Conservation (phyloP, 37 sponge, comb jelly and placozoan genomes). For the Corticium candelabrum region DNA sequence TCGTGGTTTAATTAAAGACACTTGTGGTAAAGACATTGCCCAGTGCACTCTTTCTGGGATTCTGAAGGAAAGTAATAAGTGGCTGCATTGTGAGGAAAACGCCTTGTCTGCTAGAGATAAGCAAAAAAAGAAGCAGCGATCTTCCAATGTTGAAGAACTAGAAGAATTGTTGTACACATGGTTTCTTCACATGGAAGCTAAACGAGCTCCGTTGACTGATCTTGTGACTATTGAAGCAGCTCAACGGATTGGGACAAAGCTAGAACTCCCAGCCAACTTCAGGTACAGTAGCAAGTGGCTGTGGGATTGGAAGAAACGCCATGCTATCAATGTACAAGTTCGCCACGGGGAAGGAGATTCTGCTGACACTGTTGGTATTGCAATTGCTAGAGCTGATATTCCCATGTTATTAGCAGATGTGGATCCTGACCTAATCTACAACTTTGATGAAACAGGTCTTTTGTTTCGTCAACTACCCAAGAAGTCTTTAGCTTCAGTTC, state of each 20-base stretch:
- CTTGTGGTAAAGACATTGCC: too few relatives aligned
- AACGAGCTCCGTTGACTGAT: background rate
- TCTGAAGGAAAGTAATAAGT: too few relatives aligned
- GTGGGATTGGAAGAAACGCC: background rate
- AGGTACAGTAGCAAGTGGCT: background rate
- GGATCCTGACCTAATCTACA: background rate
- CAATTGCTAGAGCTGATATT: background rate
- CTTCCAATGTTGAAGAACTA: too few relatives aligned
- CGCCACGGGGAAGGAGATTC: background rate
- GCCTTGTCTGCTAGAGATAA: too few relatives aligned
- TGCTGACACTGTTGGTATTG: background rate
- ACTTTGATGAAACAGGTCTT: background rate
- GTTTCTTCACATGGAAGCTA: too few relatives aligned
- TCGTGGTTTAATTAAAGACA: too few relatives aligned
- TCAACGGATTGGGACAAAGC: background rate
- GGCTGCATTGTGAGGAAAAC: too few relatives aligned
- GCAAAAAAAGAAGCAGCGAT: too few relatives aligned
- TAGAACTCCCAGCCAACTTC: background rate
- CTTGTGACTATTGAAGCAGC: background rate
- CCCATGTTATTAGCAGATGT: background rate
- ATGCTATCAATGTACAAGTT: background rate
- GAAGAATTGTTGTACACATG: too few relatives aligned
- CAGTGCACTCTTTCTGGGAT: too few relatives aligned
- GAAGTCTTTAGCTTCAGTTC: background rate
- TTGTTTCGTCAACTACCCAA: background rate